Conservation (phyloP, 2,113 vertebrate genomes). For the Tichodroma muraria region DNA sequence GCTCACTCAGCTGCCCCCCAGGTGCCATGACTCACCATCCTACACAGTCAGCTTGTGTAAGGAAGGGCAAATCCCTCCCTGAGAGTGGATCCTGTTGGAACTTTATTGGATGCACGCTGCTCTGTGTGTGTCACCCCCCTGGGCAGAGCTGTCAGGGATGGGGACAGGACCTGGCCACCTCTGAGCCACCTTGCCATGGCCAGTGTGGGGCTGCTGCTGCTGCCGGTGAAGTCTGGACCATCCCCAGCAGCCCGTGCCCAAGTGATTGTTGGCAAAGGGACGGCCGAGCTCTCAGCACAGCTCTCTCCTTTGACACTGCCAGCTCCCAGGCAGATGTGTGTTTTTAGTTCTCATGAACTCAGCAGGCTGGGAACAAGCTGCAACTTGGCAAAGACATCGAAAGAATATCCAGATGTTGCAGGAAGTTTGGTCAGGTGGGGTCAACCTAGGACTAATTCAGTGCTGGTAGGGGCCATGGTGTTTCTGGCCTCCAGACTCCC, state of each 20-base stretch:
- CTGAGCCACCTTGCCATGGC: rapidly evolving
- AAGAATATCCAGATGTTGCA: slow-evolving; percentile 42
- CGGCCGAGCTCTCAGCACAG: neutral
- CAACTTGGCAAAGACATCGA: neutral
- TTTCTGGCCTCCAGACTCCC: neutral
- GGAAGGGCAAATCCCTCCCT: neutral
- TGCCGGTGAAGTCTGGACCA: neutral
- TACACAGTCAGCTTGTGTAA: neutral
- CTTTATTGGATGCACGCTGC: neutral
- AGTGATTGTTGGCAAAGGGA: neutral
- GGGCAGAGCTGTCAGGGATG: neutral
- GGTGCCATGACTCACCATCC: neutral
- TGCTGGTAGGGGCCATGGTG: neutral
- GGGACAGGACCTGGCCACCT: neutral
- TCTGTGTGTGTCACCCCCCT: neutral
- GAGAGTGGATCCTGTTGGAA: neutral
- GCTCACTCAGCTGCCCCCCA: neutral
- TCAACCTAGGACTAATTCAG: neutral
- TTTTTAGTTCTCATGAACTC: neutral
- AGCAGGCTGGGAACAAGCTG: slow-evolving; percentile 17
- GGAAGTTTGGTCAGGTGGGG: slow-evolving; percentile 3
- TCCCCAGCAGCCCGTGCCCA: rapidly evolving
- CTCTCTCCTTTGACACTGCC: neutral
- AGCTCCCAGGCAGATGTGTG: neutral
- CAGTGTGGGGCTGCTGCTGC: neutral